Base-by-base conservation (phyloP, 1,140 invertebrate genomes). In the Magallana gigas region DNA sequence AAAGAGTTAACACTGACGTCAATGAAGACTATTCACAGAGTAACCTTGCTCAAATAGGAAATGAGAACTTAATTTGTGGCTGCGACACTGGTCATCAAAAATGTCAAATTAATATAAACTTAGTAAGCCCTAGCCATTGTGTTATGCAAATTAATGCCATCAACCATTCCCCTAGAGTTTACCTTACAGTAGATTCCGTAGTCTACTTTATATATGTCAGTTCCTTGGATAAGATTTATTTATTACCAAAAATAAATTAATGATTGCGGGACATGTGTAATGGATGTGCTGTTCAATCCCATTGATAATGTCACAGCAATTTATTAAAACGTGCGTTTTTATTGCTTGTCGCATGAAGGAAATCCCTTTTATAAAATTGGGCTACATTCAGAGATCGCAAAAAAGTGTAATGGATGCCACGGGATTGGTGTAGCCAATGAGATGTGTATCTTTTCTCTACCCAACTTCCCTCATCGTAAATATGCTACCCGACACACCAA, bases 171-270 rank as follows among this genome's bases (percentile, higher is more conserved):
- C 36, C 36, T 48, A 5, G 0, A 48, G 36, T 48, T 48, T 48
- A 48, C 36, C 0, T 48, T 48, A 48, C 36, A 48, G 36, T 48
- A 48, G 36, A 48, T 48, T 48, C 36, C 36, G 0, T 48, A 11
- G 68, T 76, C 68, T 76, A 18, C 68, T 76, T 76, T 29, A 29
- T 76, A 29, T 76, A 29, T 76, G 68, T 76, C 68, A 76, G 18
- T 76, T 36, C 8, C 68, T 48, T 48, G 14, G 68, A 76, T 76
- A 36, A 76, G 68, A 76, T 76, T 76, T 76, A 76, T 76, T 76
- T 76, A 76, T 29, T 29, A 36, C 68, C 12, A 29, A 76, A 29
- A 36, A 76, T 36, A 76, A 76, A 76, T 76, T 12, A 76, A 76
- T 76, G 68, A 76, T 36, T 62, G 23, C 68, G 23, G 68, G 18